Evolutionary conservation across 2,888 invertebrate species (phyloP).

Genomic region (Pristionchus mayeri): DNA sequence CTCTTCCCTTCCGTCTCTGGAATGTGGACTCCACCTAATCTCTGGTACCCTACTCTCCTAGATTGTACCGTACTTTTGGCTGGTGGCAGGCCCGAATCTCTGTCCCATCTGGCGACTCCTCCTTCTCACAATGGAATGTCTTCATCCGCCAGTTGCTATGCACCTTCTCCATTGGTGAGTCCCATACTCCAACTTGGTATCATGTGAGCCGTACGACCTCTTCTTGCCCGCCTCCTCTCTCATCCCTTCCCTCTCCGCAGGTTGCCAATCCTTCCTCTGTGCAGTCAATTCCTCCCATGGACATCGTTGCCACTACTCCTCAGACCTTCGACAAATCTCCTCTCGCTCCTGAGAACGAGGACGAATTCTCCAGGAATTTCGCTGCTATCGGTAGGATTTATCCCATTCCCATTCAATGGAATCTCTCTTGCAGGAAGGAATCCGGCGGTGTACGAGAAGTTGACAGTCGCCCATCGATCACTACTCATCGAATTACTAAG

Average conservation of each 20-base stretch:
- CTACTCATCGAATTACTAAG: conserved; percentile 24
- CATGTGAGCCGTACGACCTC: not conserved
- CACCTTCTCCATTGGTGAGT: not conserved
- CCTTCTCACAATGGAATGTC: conserved; percentile 25
- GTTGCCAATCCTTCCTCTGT: not conserved
- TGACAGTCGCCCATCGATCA: conserved; percentile 24
- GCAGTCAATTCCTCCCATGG: not conserved
- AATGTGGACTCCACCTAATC: conserved; percentile 31
- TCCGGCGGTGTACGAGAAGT: conserved; percentile 37
- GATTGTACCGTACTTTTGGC: not conserved
- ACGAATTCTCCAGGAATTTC: conserved; percentile 44
- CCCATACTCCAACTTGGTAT: not conserved
- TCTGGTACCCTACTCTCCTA: not conserved
- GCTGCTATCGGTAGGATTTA: conserved; percentile 9
- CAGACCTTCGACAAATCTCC: not conserved
- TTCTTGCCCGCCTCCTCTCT: no score
- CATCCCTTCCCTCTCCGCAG: not conserved
- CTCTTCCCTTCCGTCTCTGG: not conserved
- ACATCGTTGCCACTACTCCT: not conserved
- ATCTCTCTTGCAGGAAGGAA: not conserved
- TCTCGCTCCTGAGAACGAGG: not conserved
- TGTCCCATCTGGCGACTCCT: conserved; percentile 22
- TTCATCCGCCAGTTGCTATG: not conserved
- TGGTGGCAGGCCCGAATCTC: not conserved
- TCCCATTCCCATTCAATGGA: not conserved